Evolutionary conservation across 2,888 invertebrate genomes (phyloP).

Genomic region (Agriopis aurantiaria): DNA sequence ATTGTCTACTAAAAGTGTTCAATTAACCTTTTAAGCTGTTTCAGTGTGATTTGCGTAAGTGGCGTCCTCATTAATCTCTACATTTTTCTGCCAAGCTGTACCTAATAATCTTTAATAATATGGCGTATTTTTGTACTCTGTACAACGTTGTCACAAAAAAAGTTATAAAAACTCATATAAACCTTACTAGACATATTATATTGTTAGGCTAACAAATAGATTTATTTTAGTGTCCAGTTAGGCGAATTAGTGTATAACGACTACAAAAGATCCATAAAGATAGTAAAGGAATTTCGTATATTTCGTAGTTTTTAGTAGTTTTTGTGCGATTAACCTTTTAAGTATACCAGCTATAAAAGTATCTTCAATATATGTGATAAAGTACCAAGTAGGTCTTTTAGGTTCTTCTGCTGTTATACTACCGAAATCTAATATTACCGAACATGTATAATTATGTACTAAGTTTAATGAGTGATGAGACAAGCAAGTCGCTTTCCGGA

Average conservation of each 20-base stretch:
- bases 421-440: too few relatives aligned
- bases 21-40: too few relatives aligned
- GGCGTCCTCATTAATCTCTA: too few relatives aligned
- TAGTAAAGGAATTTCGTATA: constrained; percentile 13
- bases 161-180: constrained; percentile 1
- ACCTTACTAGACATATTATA: not conserved
- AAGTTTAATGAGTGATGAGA: too few relatives aligned
- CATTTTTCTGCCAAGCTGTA: too few relatives aligned
- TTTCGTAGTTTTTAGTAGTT: not conserved
- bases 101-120: too few relatives aligned
- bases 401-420: too few relatives aligned
- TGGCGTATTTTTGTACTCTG: not conserved
- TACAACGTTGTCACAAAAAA: not conserved
- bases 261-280: constrained; percentile 17
- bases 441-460: too few relatives aligned
- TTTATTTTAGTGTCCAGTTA: constrained; percentile 14
- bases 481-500: too few relatives aligned
- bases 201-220: constrained; percentile 15
- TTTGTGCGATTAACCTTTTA: constrained; percentile 5
- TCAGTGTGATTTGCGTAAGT: too few relatives aligned
- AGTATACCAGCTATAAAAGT: not conserved
- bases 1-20: too few relatives aligned
- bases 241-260: constrained; percentile 22
- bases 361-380: not conserved
- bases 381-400: too few relatives aligned